These are phyloP conservation scores for Cantharis nigra DNA, from an alignment of 2,888 invertebrate genomes.

Conservation along the genomic window DNA sequence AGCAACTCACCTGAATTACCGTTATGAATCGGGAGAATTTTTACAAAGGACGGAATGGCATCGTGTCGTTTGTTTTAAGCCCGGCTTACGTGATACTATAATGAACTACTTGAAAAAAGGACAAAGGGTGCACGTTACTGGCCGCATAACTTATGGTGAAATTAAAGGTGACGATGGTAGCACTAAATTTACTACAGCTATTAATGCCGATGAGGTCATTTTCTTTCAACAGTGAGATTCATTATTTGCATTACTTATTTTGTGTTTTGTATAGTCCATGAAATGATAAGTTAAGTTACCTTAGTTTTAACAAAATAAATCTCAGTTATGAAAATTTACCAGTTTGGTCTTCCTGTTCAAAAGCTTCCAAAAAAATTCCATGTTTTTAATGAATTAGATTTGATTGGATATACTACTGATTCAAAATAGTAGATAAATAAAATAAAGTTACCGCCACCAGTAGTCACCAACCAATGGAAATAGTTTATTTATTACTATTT, in stretches of 20 bases:
- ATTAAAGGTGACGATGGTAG: slow-evolving; percentile 78
- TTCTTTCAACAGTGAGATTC: slow-evolving; percentile 69
- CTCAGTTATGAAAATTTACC: not conserved
- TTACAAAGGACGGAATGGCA: slow-evolving; percentile 93
- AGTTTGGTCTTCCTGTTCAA: not conserved
- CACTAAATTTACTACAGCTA: slow-evolving; percentile 71
- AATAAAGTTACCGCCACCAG: too few species aligned
- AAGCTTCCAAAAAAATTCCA: too few species aligned
- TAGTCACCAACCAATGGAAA: too few species aligned
- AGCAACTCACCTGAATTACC: slow-evolving; percentile 87
- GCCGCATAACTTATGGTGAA: slow-evolving; percentile 84
- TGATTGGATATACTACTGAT: too few species aligned
- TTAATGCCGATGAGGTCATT: slow-evolving; percentile 86
- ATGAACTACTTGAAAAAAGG: slow-evolving; percentile 84
- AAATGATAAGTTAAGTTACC: not conserved
- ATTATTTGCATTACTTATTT: not conserved
- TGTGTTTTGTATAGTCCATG: not conserved
- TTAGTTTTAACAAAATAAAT: not conserved
- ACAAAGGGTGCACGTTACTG: slow-evolving; percentile 80
- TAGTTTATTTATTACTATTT: too few species aligned
- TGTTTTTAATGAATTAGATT: too few species aligned
- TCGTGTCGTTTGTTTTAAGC: slow-evolving; percentile 84
- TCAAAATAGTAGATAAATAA: too few species aligned
- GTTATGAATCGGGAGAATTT: slow-evolving; percentile 77
- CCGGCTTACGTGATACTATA: slow-evolving; percentile 77